Evolutionary conservation across 2,113 vertebrate genomes (phyloP).

Genomic region (Ciconia maguari): DNA sequence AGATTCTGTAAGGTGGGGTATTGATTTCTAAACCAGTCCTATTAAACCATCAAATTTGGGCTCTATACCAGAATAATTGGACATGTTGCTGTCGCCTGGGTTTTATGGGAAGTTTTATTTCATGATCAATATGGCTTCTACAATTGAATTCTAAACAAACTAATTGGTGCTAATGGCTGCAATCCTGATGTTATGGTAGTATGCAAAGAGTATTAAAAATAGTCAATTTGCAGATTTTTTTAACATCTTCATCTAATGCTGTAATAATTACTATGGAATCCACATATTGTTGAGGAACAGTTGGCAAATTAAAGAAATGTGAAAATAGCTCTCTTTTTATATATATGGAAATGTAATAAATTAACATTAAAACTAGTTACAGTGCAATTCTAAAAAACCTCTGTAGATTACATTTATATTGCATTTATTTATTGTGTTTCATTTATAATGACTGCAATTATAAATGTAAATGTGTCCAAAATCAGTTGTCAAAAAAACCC

Average conservation of each 20-base stretch:
- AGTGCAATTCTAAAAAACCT: background rate
- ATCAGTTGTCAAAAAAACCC: background rate
- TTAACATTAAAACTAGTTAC: constrained; percentile 35
- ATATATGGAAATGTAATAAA: constrained; percentile 52
- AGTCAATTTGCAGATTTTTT: background rate
- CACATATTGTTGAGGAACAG: background rate
- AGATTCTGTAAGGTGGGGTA: background rate
- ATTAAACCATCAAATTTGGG: background rate
- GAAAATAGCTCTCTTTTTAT: constrained; percentile 42
- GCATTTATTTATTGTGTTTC: constrained; percentile 27
- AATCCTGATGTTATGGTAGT: background rate
- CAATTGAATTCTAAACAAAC: constrained; percentile 9
- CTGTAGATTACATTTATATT: constrained; percentile 54
- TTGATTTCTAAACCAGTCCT: background rate
- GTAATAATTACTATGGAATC: constrained; percentile 17
- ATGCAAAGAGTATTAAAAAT: constrained; percentile 2
- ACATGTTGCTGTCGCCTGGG: background rate
- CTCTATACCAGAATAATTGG: background rate
- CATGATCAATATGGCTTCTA: background rate
- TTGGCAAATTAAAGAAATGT: constrained; percentile 39
- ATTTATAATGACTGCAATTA: constrained; percentile 44
- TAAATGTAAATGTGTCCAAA: constrained; percentile 37
- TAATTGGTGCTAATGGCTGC: constrained; percentile 44
- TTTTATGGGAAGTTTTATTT: background rate
- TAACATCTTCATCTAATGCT: constrained; percentile 30